Evolutionary conservation across 2,113 vertebrate genomes (phyloP).

Genomic region (Notarius quadriscutis): DNA sequence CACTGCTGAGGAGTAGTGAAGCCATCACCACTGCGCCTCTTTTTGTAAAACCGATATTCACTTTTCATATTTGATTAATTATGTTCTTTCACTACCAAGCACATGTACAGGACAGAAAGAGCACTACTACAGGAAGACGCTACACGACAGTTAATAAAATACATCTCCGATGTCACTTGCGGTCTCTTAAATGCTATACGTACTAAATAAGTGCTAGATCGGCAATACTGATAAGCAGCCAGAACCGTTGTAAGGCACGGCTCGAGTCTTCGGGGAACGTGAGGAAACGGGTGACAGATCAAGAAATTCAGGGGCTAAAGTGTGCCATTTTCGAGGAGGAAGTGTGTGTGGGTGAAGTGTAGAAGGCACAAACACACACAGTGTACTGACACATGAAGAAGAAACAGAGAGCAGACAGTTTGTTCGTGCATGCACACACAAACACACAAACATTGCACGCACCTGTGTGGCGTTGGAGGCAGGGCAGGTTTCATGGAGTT

Average conservation of each 20-base stretch:
- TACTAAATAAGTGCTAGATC: neutral
- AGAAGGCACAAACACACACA: neutral
- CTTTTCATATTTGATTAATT: neutral
- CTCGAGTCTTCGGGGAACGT: conserved; percentile 22
- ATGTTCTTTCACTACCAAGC: neutral
- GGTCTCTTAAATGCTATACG: neutral
- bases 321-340: conserved; percentile 33
- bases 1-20: neutral
- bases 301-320: conserved; percentile 23
- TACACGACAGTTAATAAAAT: neutral
- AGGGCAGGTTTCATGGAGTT: conserved; percentile 95
- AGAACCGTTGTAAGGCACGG: neutral
- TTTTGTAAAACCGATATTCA: neutral
- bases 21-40: neutral
- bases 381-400: neutral
- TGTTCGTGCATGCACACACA: neutral
- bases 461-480: conserved; percentile 88
- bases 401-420: neutral
- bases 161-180: neutral
- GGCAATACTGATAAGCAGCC: neutral
- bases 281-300: conserved; percentile 40
- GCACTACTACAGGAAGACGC: neutral
- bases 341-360: conserved; percentile 35
- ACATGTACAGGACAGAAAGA: neutral
- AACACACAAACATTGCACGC: conserved; percentile 71